Conservation (phyloP, 2,113 vertebrate genomes). For the Brachyhypopomus gauderio region DNA sequence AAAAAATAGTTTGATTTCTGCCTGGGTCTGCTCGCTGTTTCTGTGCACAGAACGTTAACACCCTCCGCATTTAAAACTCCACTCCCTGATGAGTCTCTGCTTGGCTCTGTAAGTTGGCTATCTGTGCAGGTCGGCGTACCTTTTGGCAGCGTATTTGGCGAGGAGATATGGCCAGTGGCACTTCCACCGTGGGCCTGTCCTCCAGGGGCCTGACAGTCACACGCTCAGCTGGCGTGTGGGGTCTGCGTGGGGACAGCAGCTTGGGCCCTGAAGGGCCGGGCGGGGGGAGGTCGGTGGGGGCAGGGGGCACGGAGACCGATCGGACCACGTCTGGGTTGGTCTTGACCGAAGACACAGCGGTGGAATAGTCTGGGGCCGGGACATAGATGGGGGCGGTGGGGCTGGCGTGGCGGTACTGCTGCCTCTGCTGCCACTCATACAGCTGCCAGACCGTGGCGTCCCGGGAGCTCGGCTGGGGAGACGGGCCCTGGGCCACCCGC, state of each 20-base stretch:
- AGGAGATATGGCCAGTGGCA: conserved; percentile 79
- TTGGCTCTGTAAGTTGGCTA: neutral
- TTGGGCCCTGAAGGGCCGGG: conserved; percentile 74
- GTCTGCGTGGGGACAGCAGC: conserved; percentile 79
- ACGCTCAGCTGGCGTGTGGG: conserved; percentile 88
- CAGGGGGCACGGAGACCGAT: conserved; percentile 84
- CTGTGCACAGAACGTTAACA: neutral
- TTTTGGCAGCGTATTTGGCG: conserved; percentile 81
- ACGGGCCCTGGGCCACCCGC: conserved; percentile 82
- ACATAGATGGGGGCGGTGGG: conserved; percentile 86
- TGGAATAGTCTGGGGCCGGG: conserved; percentile 81
- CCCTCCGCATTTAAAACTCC: neutral
- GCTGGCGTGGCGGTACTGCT: conserved; percentile 92
- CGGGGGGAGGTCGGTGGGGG: conserved; percentile 85
- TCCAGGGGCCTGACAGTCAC: conserved; percentile 84
- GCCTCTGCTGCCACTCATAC: conserved; percentile 96
- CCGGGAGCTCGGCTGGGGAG: conserved; percentile 66
- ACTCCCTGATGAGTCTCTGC: neutral
- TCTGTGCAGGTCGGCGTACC: conserved; percentile 67
- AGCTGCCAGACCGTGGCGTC: conserved; percentile 89
- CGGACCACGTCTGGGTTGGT: conserved; percentile 53
- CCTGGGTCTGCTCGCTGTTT: too few species aligned
- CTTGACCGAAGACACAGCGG: conserved; percentile 73
- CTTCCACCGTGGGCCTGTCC: conserved; percentile 74
- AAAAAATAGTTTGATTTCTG: too few species aligned